Evolutionary conservation across 2,113 vertebrate genomes (phyloP).

Genomic region (Takifugu bimaculatus): DNA sequence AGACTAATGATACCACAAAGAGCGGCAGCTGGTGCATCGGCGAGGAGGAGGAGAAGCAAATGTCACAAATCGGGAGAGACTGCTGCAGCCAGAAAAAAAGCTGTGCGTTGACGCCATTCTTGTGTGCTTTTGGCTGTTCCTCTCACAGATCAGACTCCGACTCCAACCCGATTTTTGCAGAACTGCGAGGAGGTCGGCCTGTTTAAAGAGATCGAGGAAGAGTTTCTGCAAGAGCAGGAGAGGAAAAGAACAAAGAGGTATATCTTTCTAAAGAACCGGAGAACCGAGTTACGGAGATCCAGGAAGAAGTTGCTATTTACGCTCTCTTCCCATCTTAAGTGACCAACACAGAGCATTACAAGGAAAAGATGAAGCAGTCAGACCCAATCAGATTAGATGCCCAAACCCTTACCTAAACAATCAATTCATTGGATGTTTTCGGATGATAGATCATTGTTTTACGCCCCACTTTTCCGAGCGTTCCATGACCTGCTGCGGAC

Average conservation of each 20-base stretch:
- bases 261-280: neutral
- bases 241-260: slow-evolving; percentile 91
- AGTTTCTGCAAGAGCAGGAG: slow-evolving; percentile 90
- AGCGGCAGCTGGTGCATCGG: slow-evolving; percentile 10
- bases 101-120: neutral
- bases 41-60: slow-evolving; percentile 12
- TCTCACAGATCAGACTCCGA: slow-evolving; percentile 92
- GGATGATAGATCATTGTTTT: no score
- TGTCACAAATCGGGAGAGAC: neutral
- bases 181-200: slow-evolving; percentile 98
- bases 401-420: no score
- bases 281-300: no score
- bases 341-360: no score
- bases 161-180: slow-evolving; percentile 93
- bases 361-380: no score
- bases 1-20: slow-evolving; percentile 58
- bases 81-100: neutral
- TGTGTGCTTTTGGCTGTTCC: slow-evolving; percentile 19
- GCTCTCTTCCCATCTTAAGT: no score
- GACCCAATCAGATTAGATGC: no score
- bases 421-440: no score
- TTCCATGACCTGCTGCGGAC: neutral
- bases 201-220: slow-evolving; percentile 94
- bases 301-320: no score
- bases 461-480: no score